These are phyloP conservation scores for Aphidius ervi DNA, from an alignment of 1,140 invertebrate genomes.

Conservation along the genomic window DNA sequence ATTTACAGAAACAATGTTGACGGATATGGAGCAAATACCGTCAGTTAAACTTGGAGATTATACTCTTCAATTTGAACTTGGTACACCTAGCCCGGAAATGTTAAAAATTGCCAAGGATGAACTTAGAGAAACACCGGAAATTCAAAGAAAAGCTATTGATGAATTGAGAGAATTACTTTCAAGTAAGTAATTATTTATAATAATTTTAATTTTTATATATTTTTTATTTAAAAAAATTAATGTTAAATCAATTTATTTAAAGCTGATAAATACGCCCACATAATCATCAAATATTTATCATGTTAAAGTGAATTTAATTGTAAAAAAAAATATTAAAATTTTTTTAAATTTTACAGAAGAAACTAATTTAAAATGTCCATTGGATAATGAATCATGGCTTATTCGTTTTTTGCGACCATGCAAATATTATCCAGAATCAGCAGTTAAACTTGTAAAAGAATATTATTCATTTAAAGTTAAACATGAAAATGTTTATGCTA, in stretches of 20 bases:
- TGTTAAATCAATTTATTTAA: neutral
- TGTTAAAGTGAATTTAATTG: no score
- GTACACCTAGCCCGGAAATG: conserved; percentile 57
- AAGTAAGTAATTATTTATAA: conserved; percentile 52
- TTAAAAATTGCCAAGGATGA: conserved; percentile 69
- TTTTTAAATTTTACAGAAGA: conserved; percentile 56
- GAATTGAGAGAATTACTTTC: conserved; percentile 63
- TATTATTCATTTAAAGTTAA: conserved; percentile 78
- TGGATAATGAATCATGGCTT: conserved; percentile 69
- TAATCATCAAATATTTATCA: no score
- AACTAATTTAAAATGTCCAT: conserved; percentile 63
- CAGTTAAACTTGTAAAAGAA: conserved; percentile 68
- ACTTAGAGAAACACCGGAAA: conserved; percentile 67
- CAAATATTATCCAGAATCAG: conserved; percentile 78
- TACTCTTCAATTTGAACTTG: conserved; percentile 65
- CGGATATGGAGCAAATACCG: conserved; percentile 62
- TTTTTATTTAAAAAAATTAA: neutral
- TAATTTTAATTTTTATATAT: neutral
- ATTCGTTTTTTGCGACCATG: conserved; percentile 71
- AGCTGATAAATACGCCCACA: no score
- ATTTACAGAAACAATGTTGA: conserved; percentile 64
- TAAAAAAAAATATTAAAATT: no score
- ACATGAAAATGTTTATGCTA: conserved; percentile 67
- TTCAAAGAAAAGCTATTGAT: conserved; percentile 58
- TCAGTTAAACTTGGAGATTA: conserved; percentile 65